Base-by-base conservation (phyloP, 2,113 vertebrate species). In the Passer montanus region DNA sequence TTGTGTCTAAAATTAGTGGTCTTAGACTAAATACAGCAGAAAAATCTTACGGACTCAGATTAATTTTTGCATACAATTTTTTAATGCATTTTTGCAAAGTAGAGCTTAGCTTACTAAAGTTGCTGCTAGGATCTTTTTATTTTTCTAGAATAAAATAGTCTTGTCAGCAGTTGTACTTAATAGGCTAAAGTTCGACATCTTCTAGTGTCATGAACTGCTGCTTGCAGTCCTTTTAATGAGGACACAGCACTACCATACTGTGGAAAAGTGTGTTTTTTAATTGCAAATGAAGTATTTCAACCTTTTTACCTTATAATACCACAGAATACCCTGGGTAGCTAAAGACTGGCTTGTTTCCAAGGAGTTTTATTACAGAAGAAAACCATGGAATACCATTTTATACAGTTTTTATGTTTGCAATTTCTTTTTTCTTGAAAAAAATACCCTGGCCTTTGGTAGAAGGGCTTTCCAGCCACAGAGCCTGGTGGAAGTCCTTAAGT, bases 251-350 rank as follows among this genome's bases (percentile, higher is more conserved):
- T 95, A 18, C 30, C 24, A 59, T 31, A 43, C 77, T 62, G 55
- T 44, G 63, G 37, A 90, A 89, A 94, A 91, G 39, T 27, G 31
- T 58, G 52, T 39, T 95, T 93, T 91, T 60, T 90, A 93, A 56
- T 86, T 91, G 78, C 35, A 89, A 77, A 91, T 91, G 13, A 83
- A 95, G 35, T 96, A 94, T 87, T 95, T 93, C 39, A 95, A 85
- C 46, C n/a, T 85, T 96, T 93, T 93, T 67, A 85, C 58, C 43
- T 86, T 89, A 80, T 85, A 91, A 90, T 85, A 76, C 41, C 46
- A 58, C 24, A 55, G 58, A 83, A 79, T 73, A 87, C 46, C 15
- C 62, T 66, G 22, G 26, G 10, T 79, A 90, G 41, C 70, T 90
- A 15, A 91, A 89, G 49, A 47, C 15, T 77, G 70, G 33, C n/a